These are phyloP conservation scores for Sycophila texana DNA, from an alignment of 2,888 invertebrate genomes.

Conservation along the genomic window DNA sequence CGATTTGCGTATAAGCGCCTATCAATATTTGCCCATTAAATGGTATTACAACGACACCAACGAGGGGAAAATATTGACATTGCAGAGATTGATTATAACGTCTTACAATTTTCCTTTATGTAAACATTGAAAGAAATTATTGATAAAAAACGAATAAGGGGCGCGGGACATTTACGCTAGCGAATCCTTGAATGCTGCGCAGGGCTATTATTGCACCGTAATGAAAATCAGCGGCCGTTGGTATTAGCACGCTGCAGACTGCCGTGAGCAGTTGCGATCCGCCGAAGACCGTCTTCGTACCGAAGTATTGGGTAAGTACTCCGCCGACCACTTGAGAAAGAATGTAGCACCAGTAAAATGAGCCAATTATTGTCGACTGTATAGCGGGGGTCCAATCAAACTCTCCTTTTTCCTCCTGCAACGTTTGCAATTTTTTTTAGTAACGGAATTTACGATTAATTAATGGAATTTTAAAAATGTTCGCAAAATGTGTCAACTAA, in stretches of 20 bases:
- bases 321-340: conserved; percentile 83
- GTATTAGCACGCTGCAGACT: conserved; percentile 82
- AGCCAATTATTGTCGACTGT: conserved; percentile 82
- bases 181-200: conserved; percentile 83
- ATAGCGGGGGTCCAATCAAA: conserved; percentile 81
- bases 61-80: too few relatives aligned
- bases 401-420: conserved; percentile 76
- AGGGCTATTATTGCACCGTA: conserved; percentile 80
- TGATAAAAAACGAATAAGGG: neutral
- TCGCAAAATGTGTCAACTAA: too few relatives aligned
- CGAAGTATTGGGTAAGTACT: conserved; percentile 83
- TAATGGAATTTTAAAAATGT: too few relatives aligned
- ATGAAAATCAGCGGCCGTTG: conserved; percentile 80
- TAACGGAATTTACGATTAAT: neutral
- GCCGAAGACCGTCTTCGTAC: conserved; percentile 84
- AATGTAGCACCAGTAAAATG: conserved; percentile 86
- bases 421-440: neutral
- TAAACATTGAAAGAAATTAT: neutral
- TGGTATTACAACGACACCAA: too few relatives aligned
- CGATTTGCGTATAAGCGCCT: neutral
- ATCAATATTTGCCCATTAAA: too few relatives aligned
- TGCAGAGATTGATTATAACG: too few relatives aligned
- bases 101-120: too few relatives aligned
- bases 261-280: conserved; percentile 84
- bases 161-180: conserved; percentile 77